Base-by-base conservation (phyloP, 2,888 invertebrate species). In the Drosophila antonietae region DNA sequence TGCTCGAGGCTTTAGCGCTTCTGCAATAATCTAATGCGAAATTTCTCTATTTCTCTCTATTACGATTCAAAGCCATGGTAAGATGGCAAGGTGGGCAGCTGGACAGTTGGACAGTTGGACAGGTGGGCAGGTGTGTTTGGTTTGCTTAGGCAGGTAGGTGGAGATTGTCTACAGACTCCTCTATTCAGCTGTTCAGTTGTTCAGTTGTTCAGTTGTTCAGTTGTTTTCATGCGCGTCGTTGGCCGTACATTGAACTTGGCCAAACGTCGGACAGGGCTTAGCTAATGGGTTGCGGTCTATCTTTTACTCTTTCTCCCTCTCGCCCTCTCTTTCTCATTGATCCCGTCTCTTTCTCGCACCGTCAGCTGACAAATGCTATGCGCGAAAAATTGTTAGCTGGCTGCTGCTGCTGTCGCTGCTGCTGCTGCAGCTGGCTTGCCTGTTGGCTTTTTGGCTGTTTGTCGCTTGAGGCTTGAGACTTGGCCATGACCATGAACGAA, bases 1-100 rank as follows among this genome's bases (percentile, higher is more conserved):
- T 73, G 75, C 56, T 20, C 61, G 51, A 15, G 12, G 23, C 47
- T 55, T 47, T 47, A 44, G 44, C 77, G 71, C 67, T 64, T 78
- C 75, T 57, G 78, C 79, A 75, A 77, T 79, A 80, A 83, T 89
- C 89, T 90, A 90, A 89, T 90, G 89, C 78, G 75, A 81, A 85
- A 86, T 86, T 90, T 89, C 88, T 89, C 89, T 88, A 88, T 89
- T 82, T 63, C 37, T 63, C 20, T 81, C 82, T 84, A 80, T 82
- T 83, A 58, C 81, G 70, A 63, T 80, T 77, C 52, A 71, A 80
- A 80, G 46, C 51, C 60, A 35, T 37, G 37, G 20, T 35, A 57
- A 44, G 49, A 20, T 35, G 59, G 64, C 14, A 39, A 43, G 52
- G 37, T 23, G 52, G 52, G 9, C 39, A 53, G 23, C 31, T 56